Evolutionary conservation across 2,797 vertebrate species (phyloP).

Genomic region (Channallabes apus): DNA sequence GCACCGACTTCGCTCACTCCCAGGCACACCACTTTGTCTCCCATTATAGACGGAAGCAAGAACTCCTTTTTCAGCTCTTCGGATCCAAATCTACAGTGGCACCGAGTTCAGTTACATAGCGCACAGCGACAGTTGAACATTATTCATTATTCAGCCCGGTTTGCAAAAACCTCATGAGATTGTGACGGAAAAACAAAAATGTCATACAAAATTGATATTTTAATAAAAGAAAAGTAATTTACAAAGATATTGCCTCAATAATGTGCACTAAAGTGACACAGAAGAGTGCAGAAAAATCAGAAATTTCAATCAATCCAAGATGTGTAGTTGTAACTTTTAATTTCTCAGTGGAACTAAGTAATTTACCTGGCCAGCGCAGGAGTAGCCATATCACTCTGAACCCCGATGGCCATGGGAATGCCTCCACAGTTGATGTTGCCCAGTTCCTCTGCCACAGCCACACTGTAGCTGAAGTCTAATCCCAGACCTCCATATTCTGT

Average conservation of each 20-base stretch:
- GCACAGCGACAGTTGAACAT: conserved; percentile 19
- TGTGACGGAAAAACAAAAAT: not conserved
- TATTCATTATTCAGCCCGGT: conserved; percentile 20
- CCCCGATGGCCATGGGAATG: conserved; percentile 85
- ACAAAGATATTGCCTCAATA: not conserved
- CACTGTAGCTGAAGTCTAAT: conserved; percentile 85
- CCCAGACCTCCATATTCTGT: conserved; percentile 86
- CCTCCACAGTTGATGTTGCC: conserved; percentile 81
- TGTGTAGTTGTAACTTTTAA: not conserved
- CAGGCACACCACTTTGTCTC: conserved; percentile 83
- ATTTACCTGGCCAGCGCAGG: conserved; percentile 84
- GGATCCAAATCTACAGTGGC: conserved; percentile 77
- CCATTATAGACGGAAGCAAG: conserved; percentile 77
- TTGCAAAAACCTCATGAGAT: conserved; percentile 7
- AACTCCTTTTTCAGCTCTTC: conserved; percentile 81
- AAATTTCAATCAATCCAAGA: not conserved
- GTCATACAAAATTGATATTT: not conserved
- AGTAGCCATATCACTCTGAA: conserved; percentile 85
- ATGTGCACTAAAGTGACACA: not conserved
- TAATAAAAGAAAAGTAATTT: conserved; percentile 17
- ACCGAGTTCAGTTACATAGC: conserved; percentile 31
- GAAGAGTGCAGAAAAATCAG: not conserved
- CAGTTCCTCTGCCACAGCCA: conserved; percentile 85
- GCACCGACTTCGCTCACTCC: conserved; percentile 82
- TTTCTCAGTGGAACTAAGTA: not conserved